phyloP scores from a whole-genome alignment of 1,140 invertebrate species.

The Asbolus verrucosus region DNA sequence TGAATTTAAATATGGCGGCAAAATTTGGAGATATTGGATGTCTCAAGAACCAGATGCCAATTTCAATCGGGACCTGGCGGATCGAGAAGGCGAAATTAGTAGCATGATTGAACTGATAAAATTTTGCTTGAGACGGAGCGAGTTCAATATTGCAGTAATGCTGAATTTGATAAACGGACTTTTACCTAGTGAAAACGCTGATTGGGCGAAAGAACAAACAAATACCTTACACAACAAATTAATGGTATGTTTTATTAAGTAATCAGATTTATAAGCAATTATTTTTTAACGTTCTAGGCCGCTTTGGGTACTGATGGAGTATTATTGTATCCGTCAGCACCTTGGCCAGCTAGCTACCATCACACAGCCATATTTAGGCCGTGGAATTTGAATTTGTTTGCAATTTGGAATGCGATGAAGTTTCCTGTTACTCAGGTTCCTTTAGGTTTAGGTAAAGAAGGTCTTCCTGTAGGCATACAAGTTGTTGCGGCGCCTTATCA shows the following conservation, averaged over 20 bases:
- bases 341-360: constrained; percentile 87
- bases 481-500: constrained; percentile 81
- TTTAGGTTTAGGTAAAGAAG: constrained; percentile 78
- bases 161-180: constrained; percentile 74
- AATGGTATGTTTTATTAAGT: constrained; percentile 67
- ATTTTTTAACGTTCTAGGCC: constrained; percentile 72
- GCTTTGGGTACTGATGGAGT: constrained; percentile 84
- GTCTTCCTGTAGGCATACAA: constrained; percentile 85
- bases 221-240: constrained; percentile 71
- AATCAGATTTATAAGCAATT: too few relatives aligned
- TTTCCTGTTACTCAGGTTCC: constrained; percentile 88
- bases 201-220: constrained; percentile 74
- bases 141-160: constrained; percentile 77
- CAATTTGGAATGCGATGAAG: constrained; percentile 87
- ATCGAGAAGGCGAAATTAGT: constrained; percentile 69
- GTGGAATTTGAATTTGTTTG: constrained; percentile 91
- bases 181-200: constrained; percentile 71
- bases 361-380: constrained; percentile 82
- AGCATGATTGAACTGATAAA: constrained; percentile 71
- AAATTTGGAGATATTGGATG: constrained; percentile 83
- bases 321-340: constrained; percentile 86
- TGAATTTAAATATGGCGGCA: constrained; percentile 73
- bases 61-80: constrained; percentile 73
- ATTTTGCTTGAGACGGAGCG: constrained; percentile 68
- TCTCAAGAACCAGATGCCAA: constrained; percentile 72